phyloP scores from a whole-genome alignment of 2,888 invertebrate genomes.

The Chrysolina oricalcia region DNA sequence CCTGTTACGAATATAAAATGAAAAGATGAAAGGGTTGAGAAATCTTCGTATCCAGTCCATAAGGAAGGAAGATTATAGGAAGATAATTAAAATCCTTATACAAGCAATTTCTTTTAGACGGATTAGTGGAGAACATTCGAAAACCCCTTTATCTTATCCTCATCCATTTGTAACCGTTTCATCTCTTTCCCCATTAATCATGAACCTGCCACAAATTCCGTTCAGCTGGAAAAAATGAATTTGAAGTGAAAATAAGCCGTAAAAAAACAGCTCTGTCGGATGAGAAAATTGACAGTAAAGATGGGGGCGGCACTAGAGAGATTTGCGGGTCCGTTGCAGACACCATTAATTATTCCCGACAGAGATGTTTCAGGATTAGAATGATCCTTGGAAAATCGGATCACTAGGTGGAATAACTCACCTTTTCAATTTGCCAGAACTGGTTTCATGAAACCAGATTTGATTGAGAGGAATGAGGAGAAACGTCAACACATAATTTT shows the following conservation, averaged over 20 bases:
- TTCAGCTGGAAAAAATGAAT: constrained; percentile 45
- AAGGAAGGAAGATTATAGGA: background rate
- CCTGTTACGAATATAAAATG: background rate
- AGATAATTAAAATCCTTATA: constrained; percentile 9
- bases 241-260: constrained; percentile 44
- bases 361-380: constrained; percentile 39
- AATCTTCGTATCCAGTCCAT: background rate
- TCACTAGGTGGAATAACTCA: background rate
- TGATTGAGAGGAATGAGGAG: no score
- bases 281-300: constrained; percentile 20
- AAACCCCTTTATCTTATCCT: constrained; percentile 43
- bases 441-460: background rate
- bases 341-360: constrained; percentile 43
- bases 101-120: constrained; percentile 31
- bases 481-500: no score
- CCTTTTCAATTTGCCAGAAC: background rate
- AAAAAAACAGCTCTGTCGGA: constrained; percentile 37
- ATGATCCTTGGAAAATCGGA: constrained; percentile 26
- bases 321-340: constrained; percentile 28
- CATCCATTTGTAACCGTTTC: constrained; percentile 41
- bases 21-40: background rate
- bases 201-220: constrained; percentile 38
- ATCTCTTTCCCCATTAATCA: constrained; percentile 44
- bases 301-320: constrained; percentile 14
- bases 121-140: constrained; percentile 41